Conservation (phyloP, 2,888 invertebrate species). For the Hecatera dysodea region DNA sequence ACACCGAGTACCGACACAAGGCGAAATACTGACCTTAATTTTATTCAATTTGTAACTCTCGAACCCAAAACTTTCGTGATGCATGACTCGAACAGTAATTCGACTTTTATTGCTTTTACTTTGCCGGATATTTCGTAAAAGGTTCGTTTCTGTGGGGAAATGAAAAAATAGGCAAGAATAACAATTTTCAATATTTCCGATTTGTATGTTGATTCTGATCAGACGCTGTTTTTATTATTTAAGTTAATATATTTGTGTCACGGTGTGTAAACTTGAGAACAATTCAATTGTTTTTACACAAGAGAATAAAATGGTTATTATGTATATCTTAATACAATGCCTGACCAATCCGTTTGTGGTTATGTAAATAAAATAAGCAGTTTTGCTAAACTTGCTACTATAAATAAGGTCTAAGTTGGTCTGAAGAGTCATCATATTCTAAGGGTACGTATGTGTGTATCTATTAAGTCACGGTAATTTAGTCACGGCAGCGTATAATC, state of each 20-base stretch:
- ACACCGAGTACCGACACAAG: slow-evolving; percentile 64
- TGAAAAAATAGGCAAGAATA: slow-evolving; percentile 70
- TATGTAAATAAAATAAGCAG: slow-evolving; percentile 23
- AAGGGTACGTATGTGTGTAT: slow-evolving; percentile 14
- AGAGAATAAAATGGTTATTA: slow-evolving; percentile 18
- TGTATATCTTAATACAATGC: neutral
- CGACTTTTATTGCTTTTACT: slow-evolving; percentile 87
- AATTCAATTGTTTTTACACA: slow-evolving; percentile 29
- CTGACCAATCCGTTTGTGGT: slow-evolving; percentile 10
- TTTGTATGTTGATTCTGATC: slow-evolving; percentile 66
- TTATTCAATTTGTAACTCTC: slow-evolving; percentile 89
- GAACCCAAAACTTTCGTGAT: slow-evolving; percentile 88
- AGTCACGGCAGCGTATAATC: neutral
- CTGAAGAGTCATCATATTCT: slow-evolving; percentile 1
- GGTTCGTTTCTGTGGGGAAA: slow-evolving; percentile 77
- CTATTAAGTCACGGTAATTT: neutral
- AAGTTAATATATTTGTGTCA: slow-evolving; percentile 21
- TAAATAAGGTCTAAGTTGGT: slow-evolving; percentile 12
- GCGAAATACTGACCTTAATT: slow-evolving; percentile 83
- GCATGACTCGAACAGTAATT: slow-evolving; percentile 88
- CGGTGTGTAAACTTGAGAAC: neutral
- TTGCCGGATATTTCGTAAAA: slow-evolving; percentile 77
- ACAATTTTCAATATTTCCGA: slow-evolving; percentile 68
- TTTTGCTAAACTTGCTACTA: neutral
- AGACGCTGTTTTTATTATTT: slow-evolving; percentile 49